Evolutionary conservation across 2,113 vertebrate species (phyloP).

Genomic region (Boleophthalmus pectinirostris): DNA sequence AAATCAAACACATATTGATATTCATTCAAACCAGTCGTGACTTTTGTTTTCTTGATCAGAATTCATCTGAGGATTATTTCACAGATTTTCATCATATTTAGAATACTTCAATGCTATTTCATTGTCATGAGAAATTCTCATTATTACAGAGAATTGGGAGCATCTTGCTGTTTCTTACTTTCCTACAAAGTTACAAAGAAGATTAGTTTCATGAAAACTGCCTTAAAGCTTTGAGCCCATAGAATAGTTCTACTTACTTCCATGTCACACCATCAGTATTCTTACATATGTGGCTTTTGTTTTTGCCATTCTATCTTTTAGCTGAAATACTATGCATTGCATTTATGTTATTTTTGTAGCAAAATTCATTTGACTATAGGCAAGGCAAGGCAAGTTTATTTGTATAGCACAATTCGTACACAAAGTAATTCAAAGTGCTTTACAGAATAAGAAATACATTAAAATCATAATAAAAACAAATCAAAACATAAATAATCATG

Average conservation of each 20-base stretch:
- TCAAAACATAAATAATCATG: too few relatives aligned
- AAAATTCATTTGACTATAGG: neutral
- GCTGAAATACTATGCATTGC: too few relatives aligned
- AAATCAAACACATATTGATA: neutral
- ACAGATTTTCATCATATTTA: constrained; percentile 12
- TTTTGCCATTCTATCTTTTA: too few relatives aligned
- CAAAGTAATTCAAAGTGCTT: too few relatives aligned
- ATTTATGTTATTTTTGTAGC: neutral
- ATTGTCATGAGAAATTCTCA: neutral
- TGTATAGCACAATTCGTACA: too few relatives aligned
- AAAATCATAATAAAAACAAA: too few relatives aligned
- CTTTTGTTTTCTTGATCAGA: constrained; percentile 6
- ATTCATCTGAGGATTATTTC: constrained; percentile 6
- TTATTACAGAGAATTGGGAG: constrained; percentile 1
- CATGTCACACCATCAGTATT: neutral
- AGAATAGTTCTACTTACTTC: neutral
- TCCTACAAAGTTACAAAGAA: neutral
- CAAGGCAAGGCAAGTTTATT: too few relatives aligned
- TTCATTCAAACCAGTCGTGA: neutral
- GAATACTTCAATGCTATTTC: constrained; percentile 10
- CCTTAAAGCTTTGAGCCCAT: neutral
- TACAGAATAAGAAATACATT: too few relatives aligned
- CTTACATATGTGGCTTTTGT: neutral
- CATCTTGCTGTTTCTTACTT: constrained; percentile 7
- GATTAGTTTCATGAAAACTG: neutral